A percentile compares a stretch with the other conserved stretches of the same genome.
Evolutionary conservation across 2,888 invertebrate genomes (phyloP).

Genomic region (Phorcus lineatus): DNA sequence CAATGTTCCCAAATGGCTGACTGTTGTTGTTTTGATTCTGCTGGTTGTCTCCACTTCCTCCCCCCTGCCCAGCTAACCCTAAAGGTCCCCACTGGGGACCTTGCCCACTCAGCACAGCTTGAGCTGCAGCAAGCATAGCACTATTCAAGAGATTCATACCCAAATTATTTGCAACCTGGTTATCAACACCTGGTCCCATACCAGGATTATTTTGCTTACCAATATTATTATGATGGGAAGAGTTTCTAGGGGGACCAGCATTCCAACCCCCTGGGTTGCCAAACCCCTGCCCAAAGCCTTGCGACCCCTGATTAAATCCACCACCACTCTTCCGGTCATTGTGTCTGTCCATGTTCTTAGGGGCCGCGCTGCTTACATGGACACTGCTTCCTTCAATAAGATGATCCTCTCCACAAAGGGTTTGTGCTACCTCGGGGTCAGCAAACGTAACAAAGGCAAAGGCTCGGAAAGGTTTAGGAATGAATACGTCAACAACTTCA

Average conservation of each 20-base stretch:
- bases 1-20: conserved; percentile 28
- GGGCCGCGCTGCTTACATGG: conserved; percentile 78
- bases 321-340: conserved; percentile 34
- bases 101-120: conserved; percentile 64
- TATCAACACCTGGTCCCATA: neutral
- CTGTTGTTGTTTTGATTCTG: conserved; percentile 26
- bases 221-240: neutral
- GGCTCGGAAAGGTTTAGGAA: conserved; percentile 89
- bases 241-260: conserved; percentile 6
- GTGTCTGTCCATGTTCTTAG: conserved; percentile 67
- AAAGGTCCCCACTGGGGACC: conserved; percentile 41
- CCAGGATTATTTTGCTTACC: neutral
- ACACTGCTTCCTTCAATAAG: conserved; percentile 88
- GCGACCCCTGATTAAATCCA: conserved; percentile 28
- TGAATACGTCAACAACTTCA: conserved; percentile 96
- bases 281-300: conserved; percentile 34
- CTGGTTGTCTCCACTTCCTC: conserved; percentile 32
- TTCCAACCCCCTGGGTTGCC: conserved; percentile 35
- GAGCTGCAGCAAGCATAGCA: conserved; percentile 69
- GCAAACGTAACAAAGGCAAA: conserved; percentile 92
- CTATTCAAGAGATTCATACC: conserved; percentile 68
- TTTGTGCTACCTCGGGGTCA: conserved; percentile 92
- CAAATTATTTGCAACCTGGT: conserved; percentile 44
- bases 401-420: conserved; percentile 93
- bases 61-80: conserved; percentile 48